Evolutionary conservation across 1,140 invertebrate species (phyloP).

Genomic region (Bombus sylvicola): DNA sequence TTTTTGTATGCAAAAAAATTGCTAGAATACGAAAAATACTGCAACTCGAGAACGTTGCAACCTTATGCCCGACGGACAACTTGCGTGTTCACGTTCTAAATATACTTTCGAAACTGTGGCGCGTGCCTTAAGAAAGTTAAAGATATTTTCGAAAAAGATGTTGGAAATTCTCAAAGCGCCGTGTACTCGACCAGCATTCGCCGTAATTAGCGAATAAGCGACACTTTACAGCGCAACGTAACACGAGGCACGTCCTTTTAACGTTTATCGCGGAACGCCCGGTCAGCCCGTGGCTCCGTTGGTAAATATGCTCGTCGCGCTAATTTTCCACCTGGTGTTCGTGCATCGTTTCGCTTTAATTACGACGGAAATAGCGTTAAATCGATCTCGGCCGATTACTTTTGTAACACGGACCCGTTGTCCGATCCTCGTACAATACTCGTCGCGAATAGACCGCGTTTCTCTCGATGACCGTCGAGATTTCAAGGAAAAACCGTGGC

Average conservation of each 20-base stretch:
- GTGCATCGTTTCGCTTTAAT: conserved; percentile 1
- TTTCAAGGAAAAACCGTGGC: no score
- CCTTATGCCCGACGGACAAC: no score
- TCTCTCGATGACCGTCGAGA: no score
- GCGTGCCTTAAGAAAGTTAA: background rate
- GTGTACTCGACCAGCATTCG: background rate
- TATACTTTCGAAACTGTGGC: background rate
- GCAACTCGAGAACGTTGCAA: background rate
- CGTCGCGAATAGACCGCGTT: background rate
- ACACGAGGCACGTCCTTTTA: background rate
- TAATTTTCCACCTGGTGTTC: background rate
- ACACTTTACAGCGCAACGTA: background rate
- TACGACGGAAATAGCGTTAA: background rate
- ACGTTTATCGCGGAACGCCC: conserved; percentile 1
- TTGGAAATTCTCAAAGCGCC: background rate
- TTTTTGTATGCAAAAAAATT: conserved; percentile 6
- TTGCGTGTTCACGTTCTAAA: background rate
- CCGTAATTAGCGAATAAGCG: background rate
- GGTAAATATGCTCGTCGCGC: background rate
- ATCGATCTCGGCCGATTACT: background rate
- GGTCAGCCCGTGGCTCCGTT: background rate
- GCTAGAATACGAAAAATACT: background rate
- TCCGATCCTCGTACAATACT: background rate
- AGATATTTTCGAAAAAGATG: background rate
- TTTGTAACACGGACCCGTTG: background rate